Conservation (phyloP, 2,888 invertebrate species). For the Urechis unicinctus region DNA sequence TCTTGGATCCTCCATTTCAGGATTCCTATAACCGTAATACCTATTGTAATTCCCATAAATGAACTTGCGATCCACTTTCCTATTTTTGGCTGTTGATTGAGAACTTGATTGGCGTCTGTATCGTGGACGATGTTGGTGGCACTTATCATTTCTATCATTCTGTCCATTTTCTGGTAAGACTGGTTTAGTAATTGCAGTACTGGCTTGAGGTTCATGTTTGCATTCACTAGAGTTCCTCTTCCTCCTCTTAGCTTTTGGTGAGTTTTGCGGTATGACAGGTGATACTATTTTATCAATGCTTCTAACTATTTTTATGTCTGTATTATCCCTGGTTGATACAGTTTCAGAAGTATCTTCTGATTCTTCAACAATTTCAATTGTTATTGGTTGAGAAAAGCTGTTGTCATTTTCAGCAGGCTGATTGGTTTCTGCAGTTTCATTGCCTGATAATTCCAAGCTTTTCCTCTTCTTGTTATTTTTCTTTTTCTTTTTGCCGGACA, state of each 20-base stretch:
- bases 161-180: no score
- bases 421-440: neutral
- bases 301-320: slow-evolving; percentile 1
- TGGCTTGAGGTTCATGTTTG: slow-evolving; percentile 7
- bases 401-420: neutral
- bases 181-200: no score
- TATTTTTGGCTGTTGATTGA: slow-evolving; percentile 27
- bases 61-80: slow-evolving; percentile 74
- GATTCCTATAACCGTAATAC: slow-evolving; percentile 91
- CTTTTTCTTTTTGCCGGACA: slow-evolving; percentile 25
- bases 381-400: neutral
- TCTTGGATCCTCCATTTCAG: slow-evolving; percentile 73
- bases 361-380: neutral
- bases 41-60: slow-evolving; percentile 95
- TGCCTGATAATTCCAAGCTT: neutral
- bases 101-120: neutral
- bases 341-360: neutral
- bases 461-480: slow-evolving; percentile 18
- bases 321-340: neutral
- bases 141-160: neutral
- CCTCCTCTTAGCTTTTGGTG: slow-evolving; percentile 29
- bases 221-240: slow-evolving; percentile 28
- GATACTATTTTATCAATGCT: slow-evolving; percentile 33
- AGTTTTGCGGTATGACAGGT: slow-evolving; percentile 35
- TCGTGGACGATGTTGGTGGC: neutral